Percentiles rank a stretch among this genome's conserved stretches.
Evolutionary conservation across 1,140 invertebrate species (phyloP).

Genomic region (Drosophila quadrilineata): DNA sequence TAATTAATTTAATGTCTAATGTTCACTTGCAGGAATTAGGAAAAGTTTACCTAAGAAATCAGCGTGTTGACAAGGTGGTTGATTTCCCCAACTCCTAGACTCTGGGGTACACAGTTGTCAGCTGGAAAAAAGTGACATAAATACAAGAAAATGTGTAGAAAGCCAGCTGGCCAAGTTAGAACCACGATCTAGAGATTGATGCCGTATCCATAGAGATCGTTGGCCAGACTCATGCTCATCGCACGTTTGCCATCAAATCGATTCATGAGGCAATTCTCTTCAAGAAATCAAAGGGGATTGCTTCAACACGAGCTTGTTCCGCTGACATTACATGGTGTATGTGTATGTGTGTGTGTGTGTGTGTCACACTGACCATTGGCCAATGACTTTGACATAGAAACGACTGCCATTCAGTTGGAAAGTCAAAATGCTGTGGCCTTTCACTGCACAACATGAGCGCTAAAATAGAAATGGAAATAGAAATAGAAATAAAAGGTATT

Average conservation of each 20-base stretch:
- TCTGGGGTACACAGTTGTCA: background rate
- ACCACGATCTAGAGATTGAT: slow-evolving; percentile 33
- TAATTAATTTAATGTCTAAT: slow-evolving; percentile 67
- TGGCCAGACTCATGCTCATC: slow-evolving; percentile 10
- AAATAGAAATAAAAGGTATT: slow-evolving; percentile 11
- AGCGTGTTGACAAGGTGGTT: slow-evolving; percentile 24
- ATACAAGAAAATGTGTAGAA: slow-evolving; percentile 49
- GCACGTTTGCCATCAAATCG: slow-evolving; percentile 73
- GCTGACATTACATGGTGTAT: slow-evolving; percentile 28
- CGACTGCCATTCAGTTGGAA: slow-evolving; percentile 27
- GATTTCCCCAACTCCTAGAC: background rate
- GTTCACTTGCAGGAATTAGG: slow-evolving; percentile 35
- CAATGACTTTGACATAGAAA: slow-evolving; percentile 77
- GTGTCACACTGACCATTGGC: slow-evolving; percentile 65
- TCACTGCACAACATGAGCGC: slow-evolving; percentile 32
- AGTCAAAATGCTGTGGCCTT: slow-evolving; percentile 42
- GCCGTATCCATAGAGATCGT: background rate
- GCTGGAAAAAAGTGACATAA: slow-evolving; percentile 44
- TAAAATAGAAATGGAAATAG: too few relatives aligned
- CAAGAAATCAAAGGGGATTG: too few relatives aligned
- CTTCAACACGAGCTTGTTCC: slow-evolving; percentile 23
- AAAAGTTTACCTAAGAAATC: slow-evolving; percentile 43
- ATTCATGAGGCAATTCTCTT: slow-evolving; percentile 61
- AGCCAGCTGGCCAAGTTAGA: slow-evolving; percentile 66
- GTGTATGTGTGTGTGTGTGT: slow-evolving; percentile 60